Conservation (phyloP, 2,113 vertebrate species). For the Rhegmatorhina hoffmannsi region DNA sequence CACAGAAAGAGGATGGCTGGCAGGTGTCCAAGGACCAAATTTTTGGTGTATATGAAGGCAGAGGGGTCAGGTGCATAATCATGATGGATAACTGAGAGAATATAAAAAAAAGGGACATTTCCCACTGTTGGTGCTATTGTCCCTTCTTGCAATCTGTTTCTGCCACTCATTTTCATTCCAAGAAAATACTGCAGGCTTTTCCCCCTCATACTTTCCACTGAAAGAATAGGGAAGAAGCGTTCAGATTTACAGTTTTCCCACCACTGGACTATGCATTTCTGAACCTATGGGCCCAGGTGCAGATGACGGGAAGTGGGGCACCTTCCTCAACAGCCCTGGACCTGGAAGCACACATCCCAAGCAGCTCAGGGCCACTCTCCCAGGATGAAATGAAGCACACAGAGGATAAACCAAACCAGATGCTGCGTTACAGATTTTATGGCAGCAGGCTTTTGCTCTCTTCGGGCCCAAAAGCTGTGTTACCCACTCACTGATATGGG, state of each 20-base stretch:
- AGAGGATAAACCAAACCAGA: slow-evolving; percentile 27
- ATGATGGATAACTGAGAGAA: not conserved
- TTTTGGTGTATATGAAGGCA: not conserved
- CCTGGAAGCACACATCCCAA: rapidly evolving
- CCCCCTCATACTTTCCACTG: not conserved
- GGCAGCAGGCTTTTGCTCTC: not conserved
- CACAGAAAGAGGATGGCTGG: not conserved
- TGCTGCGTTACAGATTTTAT: not conserved
- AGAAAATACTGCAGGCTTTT: not conserved
- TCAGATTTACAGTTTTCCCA: not conserved
- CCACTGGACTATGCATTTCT: not conserved
- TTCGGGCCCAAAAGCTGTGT: not conserved
- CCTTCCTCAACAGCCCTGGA: not conserved
- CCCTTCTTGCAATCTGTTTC: not conserved
- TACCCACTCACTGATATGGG: not conserved
- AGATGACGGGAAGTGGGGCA: not conserved
- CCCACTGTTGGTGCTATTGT: rapidly evolving
- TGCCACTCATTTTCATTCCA: not conserved
- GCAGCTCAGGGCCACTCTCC: not conserved
- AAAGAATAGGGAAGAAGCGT: not conserved
- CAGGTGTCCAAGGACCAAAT: not conserved
- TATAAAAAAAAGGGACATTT: not conserved
- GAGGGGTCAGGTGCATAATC: not conserved
- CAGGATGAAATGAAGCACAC: not conserved
- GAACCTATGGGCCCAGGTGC: rapidly evolving